These are phyloP conservation scores for Proteles cristata DNA, from an alignment of 2,113 vertebrate genomes.

Conservation along the genomic window DNA sequence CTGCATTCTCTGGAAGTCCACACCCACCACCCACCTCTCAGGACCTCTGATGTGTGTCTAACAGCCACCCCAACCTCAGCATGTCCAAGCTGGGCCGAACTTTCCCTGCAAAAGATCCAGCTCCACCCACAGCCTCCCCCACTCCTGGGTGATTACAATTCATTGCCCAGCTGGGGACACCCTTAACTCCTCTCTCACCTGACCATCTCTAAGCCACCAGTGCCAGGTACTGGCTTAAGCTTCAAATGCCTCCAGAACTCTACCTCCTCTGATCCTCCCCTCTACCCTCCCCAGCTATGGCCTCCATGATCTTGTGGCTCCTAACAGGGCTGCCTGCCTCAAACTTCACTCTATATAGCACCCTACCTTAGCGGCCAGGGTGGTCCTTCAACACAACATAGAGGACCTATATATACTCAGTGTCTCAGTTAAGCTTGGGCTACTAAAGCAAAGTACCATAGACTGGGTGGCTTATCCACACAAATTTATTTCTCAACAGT, in stretches of 20 bases:
- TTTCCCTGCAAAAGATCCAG: background rate
- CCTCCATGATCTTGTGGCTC: background rate
- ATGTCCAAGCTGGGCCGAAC: background rate
- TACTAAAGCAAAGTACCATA: background rate
- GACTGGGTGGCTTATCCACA: background rate
- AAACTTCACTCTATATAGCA: background rate
- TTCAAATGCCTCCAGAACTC: too few relatives aligned
- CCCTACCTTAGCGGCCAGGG: fast-evolving
- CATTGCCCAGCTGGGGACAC: too few relatives aligned
- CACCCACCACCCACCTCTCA: background rate
- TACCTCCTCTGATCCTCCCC: background rate
- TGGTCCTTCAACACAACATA: background rate
- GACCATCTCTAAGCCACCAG: too few relatives aligned
- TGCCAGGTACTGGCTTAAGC: background rate
- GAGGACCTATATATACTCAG: background rate
- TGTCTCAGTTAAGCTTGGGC: background rate
- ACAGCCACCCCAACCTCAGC: background rate
- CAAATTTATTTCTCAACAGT: background rate
- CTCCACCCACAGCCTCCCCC: background rate
- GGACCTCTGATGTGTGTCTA: too few relatives aligned
- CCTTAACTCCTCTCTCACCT: background rate
- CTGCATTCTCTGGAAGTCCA: background rate
- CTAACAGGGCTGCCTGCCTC: background rate
- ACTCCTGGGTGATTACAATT: background rate
- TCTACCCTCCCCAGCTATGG: fast-evolving